phyloP scores from a whole-genome alignment of 30 jellyfish, hydroid and myxozoan genomes.

The Euphysa ruthae region DNA sequence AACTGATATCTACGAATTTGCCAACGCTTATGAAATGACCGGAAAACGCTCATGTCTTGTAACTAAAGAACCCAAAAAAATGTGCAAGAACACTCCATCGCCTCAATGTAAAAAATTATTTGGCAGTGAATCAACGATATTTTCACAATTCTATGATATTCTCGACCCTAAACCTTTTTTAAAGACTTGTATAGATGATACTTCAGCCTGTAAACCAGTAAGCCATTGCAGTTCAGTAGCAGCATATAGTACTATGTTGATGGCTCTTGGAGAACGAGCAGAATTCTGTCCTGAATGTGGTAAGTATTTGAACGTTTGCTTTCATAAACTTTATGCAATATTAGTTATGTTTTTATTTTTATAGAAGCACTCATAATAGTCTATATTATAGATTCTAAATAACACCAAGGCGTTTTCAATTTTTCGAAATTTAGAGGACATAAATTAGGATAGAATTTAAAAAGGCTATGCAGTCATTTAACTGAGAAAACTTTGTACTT shows the following conservation, averaged over 20 bases:
- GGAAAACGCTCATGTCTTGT: constrained; percentile 57
- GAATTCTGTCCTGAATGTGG: constrained; percentile 50
- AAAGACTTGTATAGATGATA: constrained; percentile 80
- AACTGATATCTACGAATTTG: constrained; percentile 50
- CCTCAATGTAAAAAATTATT: constrained; percentile 59
- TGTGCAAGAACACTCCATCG: constrained; percentile 80
- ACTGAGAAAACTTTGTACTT: no score
- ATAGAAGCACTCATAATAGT: no score
- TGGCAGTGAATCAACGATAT: constrained; percentile 33
- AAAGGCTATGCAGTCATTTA: no score
- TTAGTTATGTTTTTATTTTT: no score
- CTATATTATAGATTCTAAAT: no score
- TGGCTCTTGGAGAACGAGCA: constrained; percentile 32
- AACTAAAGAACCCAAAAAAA: constrained; percentile 40
- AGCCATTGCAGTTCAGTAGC: constrained; percentile 76
- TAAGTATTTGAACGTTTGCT: constrained; percentile 32
- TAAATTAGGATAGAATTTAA: no score
- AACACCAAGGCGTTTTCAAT: no score
- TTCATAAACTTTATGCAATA: not conserved
- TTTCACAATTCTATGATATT: constrained; percentile 32
- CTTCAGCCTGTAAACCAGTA: constrained; percentile 33
- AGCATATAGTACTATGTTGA: constrained; percentile 61
- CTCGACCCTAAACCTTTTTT: constrained; percentile 86
- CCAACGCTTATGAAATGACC: constrained; percentile 75
- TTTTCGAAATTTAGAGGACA: no score